Conservation (phyloP, 2,113 vertebrate genomes). For the Stomatorhinus ivindoensis region DNA sequence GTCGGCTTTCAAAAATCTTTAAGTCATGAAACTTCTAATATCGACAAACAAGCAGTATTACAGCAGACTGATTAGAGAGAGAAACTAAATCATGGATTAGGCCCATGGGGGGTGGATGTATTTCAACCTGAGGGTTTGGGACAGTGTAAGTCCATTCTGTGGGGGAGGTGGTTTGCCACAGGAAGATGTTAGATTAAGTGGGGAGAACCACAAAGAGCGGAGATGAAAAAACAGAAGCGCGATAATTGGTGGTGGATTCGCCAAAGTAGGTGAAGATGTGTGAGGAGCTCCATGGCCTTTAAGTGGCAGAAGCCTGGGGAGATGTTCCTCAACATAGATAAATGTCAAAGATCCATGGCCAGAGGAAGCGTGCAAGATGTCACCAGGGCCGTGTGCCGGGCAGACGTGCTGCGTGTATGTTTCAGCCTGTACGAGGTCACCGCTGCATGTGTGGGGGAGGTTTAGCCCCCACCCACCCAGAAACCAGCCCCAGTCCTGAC, state of each 20-base stretch:
- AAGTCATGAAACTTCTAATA: background rate
- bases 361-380: background rate
- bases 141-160: background rate
- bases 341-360: background rate
- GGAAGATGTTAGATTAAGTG: background rate
- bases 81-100: background rate
- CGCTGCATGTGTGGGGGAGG: background rate
- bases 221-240: background rate
- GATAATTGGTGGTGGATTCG: background rate
- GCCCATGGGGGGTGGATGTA: background rate
- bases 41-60: background rate
- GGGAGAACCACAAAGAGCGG: background rate
- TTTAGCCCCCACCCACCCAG: conserved; percentile 7
- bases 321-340: background rate
- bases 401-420: background rate
- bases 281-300: background rate
- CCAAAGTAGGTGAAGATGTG: background rate
- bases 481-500: conserved; percentile 3
- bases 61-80: background rate
- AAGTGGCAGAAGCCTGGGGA: background rate
- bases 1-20: background rate
- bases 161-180: background rate
- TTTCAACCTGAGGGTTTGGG: background rate
- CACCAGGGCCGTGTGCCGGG: background rate
- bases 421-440: background rate